These are phyloP conservation scores for Pholis gunnellus DNA, from an alignment of 2,113 vertebrate genomes.

Conservation along the genomic window DNA sequence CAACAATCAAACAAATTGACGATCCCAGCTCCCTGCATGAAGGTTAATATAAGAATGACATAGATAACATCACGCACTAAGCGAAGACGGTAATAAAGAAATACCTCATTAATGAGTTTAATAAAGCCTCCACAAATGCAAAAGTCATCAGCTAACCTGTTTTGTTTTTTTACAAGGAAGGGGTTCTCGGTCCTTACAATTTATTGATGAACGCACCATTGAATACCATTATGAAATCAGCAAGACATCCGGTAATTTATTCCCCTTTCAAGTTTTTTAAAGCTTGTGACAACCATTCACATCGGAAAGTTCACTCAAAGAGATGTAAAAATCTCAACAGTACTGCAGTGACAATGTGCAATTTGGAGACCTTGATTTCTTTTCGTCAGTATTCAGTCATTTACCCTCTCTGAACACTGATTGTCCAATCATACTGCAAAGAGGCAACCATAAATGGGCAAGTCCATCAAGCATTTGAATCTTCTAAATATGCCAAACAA, in stretches of 20 bases:
- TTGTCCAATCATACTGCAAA: neutral
- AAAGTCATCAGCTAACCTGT: constrained; percentile 1
- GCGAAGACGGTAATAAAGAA: neutral
- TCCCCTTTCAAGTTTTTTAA: neutral
- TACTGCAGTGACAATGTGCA: neutral
- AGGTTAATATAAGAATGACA: neutral
- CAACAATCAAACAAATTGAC: neutral
- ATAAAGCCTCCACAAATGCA: constrained; percentile 8
- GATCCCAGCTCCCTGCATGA: neutral
- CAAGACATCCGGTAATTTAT: neutral
- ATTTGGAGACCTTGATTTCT: neutral
- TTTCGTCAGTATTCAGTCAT: neutral
- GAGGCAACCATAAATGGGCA: neutral
- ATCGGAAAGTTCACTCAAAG: neutral
- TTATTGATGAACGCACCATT: constrained; percentile 2
- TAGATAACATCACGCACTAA: neutral
- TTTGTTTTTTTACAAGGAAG: neutral
- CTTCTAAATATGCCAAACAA: too few species aligned
- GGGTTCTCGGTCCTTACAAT: neutral
- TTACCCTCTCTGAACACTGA: neutral
- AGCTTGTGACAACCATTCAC: neutral
- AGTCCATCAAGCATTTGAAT: neutral
- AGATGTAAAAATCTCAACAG: neutral
- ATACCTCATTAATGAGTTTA: neutral
- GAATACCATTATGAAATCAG: neutral